Conservation (phyloP, 2,113 vertebrate species). For the Regulus satrapa region DNA sequence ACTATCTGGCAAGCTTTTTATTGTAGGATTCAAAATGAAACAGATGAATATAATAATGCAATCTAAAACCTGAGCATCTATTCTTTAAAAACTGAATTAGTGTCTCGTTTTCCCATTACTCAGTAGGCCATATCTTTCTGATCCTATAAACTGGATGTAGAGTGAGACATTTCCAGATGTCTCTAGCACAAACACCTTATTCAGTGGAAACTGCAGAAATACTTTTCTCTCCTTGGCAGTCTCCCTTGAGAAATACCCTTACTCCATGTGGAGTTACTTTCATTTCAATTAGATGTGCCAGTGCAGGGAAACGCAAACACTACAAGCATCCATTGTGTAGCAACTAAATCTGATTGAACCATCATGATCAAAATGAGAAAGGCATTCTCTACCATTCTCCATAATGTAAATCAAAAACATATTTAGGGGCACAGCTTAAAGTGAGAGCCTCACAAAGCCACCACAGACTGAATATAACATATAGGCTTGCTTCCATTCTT, state of each 20-base stretch:
- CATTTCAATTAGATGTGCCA: background rate
- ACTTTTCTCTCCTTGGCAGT: background rate
- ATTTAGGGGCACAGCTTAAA: background rate
- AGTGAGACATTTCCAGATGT: background rate
- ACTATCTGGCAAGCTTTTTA: background rate
- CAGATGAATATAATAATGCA: constrained; percentile 22
- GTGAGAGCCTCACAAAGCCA: background rate
- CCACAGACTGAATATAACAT: background rate
- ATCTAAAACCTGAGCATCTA: constrained; percentile 41
- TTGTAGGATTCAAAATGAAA: constrained; percentile 36
- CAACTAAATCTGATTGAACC: background rate
- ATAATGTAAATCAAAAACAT: background rate
- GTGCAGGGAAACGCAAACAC: background rate
- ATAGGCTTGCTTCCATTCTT: background rate
- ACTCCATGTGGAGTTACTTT: background rate
- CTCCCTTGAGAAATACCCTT: background rate
- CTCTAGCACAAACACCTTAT: background rate
- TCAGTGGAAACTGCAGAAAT: background rate
- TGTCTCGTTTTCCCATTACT: constrained; percentile 13
- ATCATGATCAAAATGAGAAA: background rate
- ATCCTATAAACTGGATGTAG: background rate
- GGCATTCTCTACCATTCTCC: background rate
- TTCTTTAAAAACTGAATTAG: constrained; percentile 11
- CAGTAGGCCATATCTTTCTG: constrained; percentile 4
- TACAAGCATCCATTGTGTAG: background rate